These are phyloP conservation scores for Autographa gamma DNA, from an alignment of 2,888 invertebrate species.

Conservation along the genomic window DNA sequence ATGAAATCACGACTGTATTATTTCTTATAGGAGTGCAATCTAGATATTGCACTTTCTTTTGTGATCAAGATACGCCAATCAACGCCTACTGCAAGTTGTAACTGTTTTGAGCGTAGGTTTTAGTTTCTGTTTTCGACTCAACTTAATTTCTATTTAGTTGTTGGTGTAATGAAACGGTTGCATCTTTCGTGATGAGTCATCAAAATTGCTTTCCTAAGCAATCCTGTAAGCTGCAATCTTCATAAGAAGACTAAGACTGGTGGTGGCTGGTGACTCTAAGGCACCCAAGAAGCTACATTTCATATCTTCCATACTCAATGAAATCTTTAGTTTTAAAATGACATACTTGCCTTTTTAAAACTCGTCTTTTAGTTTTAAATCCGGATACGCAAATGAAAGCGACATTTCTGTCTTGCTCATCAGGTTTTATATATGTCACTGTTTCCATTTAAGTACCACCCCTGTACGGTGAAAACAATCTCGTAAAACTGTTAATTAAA, in stretches of 20 bases:
- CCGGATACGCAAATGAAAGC: slow-evolving; percentile 7
- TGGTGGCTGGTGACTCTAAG: no score
- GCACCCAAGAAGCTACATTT: not conserved
- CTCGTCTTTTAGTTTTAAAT: slow-evolving; percentile 6
- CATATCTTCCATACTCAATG: not conserved
- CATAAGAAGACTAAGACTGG: no score
- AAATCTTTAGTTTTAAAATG: slow-evolving; percentile 4
- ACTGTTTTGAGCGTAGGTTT: slow-evolving; percentile 2
- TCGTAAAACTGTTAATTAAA: not conserved
- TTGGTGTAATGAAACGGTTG: not conserved
- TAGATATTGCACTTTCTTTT: slow-evolving; percentile 55
- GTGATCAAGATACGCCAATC: slow-evolving; percentile 29
- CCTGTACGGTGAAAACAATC: not conserved
- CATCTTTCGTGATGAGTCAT: not conserved
- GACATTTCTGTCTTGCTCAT: slow-evolving; percentile 1
- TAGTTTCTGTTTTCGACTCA: not conserved
- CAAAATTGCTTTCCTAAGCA: no score
- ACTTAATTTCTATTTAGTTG: not conserved
- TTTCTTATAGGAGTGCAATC: slow-evolving; percentile 56
- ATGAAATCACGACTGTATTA: slow-evolving; percentile 70
- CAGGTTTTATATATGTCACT: slow-evolving; percentile 7
- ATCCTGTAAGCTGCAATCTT: not conserved
- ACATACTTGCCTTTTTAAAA: not conserved
- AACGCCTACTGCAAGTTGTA: slow-evolving; percentile 29
- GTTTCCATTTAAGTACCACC: not conserved